Conservation (phyloP, 1,140 invertebrate genomes). For the Lepidurus apus region DNA sequence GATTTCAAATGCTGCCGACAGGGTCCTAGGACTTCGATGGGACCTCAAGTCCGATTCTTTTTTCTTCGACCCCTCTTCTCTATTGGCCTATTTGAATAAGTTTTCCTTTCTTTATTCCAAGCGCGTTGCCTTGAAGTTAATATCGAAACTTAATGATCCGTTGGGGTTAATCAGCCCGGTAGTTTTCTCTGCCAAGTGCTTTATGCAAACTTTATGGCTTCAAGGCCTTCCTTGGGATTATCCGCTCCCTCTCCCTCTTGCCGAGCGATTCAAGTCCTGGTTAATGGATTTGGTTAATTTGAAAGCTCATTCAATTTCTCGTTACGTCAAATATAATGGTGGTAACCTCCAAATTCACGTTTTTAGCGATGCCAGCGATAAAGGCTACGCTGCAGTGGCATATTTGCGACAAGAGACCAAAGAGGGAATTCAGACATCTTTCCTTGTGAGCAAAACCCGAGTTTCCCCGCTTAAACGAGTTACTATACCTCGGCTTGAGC, state of each 20-base stretch:
- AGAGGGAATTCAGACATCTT: not conserved
- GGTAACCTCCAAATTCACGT: not conserved
- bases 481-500: not conserved
- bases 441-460: not conserved
- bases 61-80: not conserved
- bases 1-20: not conserved
- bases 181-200: constrained; percentile 33
- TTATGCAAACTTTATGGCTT: constrained; percentile 35
- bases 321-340: not conserved
- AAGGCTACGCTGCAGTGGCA: not conserved
- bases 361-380: constrained; percentile 1
- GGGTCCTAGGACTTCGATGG: not conserved
- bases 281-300: not conserved
- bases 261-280: not conserved
- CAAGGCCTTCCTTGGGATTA: constrained; percentile 35
- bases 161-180: constrained; percentile 36
- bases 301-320: not conserved
- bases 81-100: not conserved
- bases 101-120: not conserved
- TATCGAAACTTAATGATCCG: constrained; percentile 36
- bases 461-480: not conserved
- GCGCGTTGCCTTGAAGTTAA: constrained; percentile 15
- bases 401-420: not conserved
- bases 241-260: not conserved
- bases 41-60: not conserved